Evolutionary conservation across 2,113 vertebrate species (phyloP).

Genomic region (Vidua macroura): DNA sequence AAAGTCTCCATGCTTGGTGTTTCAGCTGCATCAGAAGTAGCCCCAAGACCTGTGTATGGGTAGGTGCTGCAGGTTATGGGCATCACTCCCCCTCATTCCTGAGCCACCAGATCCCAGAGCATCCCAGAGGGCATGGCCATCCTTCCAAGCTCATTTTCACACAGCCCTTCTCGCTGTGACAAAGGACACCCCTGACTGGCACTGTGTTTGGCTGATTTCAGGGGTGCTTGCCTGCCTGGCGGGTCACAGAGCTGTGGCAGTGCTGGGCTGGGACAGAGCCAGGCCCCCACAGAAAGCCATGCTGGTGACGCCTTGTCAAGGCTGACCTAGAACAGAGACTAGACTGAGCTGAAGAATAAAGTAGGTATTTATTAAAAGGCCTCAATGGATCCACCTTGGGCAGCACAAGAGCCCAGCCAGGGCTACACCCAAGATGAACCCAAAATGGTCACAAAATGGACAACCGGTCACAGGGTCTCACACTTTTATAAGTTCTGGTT

Average conservation of each 20-base stretch:
- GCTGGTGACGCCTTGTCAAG: not conserved
- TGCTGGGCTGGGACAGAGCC: not conserved
- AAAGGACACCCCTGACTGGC: not conserved
- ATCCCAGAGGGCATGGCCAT: not conserved
- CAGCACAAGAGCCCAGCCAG: not conserved
- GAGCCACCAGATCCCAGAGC: not conserved
- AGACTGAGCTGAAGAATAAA: not conserved
- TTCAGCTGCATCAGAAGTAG: not conserved
- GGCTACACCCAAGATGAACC: not conserved
- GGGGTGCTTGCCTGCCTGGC: not conserved
- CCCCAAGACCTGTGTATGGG: no score
- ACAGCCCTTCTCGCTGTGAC: fast-evolving
- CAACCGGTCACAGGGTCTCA: fast-evolving
- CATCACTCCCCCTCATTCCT: not conserved
- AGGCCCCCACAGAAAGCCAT: fast-evolving
- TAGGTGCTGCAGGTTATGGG: not conserved
- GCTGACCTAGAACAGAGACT: not conserved
- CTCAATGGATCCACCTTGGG: not conserved
- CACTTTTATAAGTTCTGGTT: not conserved
- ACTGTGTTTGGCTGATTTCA: fast-evolving
- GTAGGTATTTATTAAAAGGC: not conserved
- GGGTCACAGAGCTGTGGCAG: fast-evolving
- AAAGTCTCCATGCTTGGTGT: not conserved
- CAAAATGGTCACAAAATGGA: not conserved
- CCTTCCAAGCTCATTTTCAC: not conserved